Evolutionary conservation across 2,797 vertebrate genomes (phyloP), one percentile per base, ranked within the genome.

Genomic region (Muscicapa comitata): DNA sequence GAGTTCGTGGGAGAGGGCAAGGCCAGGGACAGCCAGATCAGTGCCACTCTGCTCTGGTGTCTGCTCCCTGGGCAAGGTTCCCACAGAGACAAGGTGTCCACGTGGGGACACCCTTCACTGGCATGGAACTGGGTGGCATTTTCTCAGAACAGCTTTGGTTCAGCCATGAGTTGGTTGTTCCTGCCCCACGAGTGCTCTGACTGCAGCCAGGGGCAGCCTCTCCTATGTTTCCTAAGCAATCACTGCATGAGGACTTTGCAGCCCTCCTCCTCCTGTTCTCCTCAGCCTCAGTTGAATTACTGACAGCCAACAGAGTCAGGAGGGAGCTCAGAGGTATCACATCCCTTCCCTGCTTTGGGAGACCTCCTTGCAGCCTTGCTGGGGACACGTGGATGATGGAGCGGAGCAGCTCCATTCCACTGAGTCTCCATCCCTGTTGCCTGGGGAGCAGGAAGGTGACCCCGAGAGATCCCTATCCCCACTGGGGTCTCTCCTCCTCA

Each of bases 361-460:
- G 13, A 47, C 23, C 50, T 79, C 37, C 35, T 59, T 84, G n/a
- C 8, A 12, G 20, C 26, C n/a, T 59, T 58, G 24, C 12, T 9
- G 15, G 25, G 35, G 19, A 17, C 37, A 45, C 0, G 1, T 6
- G n/a, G 55, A 17, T 0, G 2, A 35, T 1, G 5, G 48, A 78
- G 17, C 16, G 18, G 31, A 78, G 11, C 15, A 86, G 53, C 9
- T 45, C 25, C 14, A 9, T 73, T 68, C 40, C 61, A 18, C 0
- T 3, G 3, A 33, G 15, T 37, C 12, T 61, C 51, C 2, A 2
- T 57, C 43, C 12, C 24, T 4, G 3, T 45, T 73, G 29, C 19
- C 61, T 73, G 37, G 10, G 57, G 55, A 76, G 5, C 4, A 51
- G 42, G 11, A 48, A 62, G 28, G 15, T n/a, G 24, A 29, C 13